Evolutionary conservation across 92 coral and sea anemone species (phyloP).

Genomic region (Hydrozoanthus gracilis): DNA sequence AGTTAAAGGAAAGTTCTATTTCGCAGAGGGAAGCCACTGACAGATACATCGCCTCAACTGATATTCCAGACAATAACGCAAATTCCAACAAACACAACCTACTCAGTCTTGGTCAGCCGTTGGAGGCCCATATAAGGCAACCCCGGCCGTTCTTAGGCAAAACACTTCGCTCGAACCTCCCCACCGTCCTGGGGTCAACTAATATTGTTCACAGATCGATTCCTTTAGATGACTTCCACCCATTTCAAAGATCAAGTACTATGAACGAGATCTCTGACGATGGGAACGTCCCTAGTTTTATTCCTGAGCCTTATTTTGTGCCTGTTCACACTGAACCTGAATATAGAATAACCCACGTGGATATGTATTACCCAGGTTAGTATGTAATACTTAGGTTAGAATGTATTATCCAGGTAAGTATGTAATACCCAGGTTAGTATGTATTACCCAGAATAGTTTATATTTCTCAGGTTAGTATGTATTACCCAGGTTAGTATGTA

Average conservation of each 20-base stretch:
- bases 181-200: not conserved
- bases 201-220: not conserved
- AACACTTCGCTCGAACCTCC: constrained; percentile 3
- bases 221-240: constrained; percentile 1
- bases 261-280: constrained; percentile 40
- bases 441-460: not conserved
- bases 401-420: too few species aligned
- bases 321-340: constrained; percentile 69
- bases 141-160: constrained; percentile 18
- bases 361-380: constrained; percentile 70
- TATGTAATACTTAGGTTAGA: not conserved
- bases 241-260: not conserved
- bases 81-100: constrained; percentile 4
- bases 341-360: constrained; percentile 54
- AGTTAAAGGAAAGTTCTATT: not conserved
- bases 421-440: not conserved
- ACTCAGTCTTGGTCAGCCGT: not conserved
- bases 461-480: too few species aligned
- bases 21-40: not conserved
- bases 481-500: too few species aligned
- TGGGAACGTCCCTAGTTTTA: constrained; percentile 38
- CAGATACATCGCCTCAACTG: not conserved
- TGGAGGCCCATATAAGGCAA: not conserved
- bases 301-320: constrained; percentile 65
- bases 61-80: not conserved